Evolutionary conservation across 1,140 invertebrate species (phyloP), one percentile per base, ranked within the genome.

Genomic region (Zaprionus ghesquierei): DNA sequence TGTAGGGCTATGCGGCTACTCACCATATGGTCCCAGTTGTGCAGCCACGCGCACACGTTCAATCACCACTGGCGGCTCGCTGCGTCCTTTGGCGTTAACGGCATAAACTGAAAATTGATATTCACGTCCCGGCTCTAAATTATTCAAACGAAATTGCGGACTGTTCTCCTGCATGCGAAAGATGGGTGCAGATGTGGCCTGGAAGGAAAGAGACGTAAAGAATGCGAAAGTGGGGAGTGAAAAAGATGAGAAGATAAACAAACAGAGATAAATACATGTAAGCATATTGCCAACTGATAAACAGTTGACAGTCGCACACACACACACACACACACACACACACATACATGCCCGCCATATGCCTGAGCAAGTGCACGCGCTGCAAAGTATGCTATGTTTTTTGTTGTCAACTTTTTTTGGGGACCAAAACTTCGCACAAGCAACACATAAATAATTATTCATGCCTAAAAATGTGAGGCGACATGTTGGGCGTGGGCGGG

Each of bases 71-170:
- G 94, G 94, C 54, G 94, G 93, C 23, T 94, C 93, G 87, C 95
- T 96, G 54, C 93, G 93, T 33, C 96, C 96, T 76, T 94, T 95
- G 33, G 94, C 94, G 89, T 96, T 96, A 65, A 95, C 94, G 46
- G 95, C 95, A 80, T 95, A 96, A 68, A 96, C 93, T 38, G 94
- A 92, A 50, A 96, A 92, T 69, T 94, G 94, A 91, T 96, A 96
- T 84, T 95, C 93, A 75, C 93, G 92, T 15, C 94, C 94, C 0
- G 95, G 94, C 66, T 95, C 93, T 60, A 96, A 93, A 71, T 94
- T 94, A 87, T 94, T 94, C 62, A 96, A 92, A 62, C 94, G 93
- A 90, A 96, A 96, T 69, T 93, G 92, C 18, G 95, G 95, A 54
- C 92, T 90, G 44, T 93, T 93, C 77, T 94, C 94, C 77, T 94